Conservation (phyloP, 2,888 invertebrate genomes). For the Andrena bicolor region DNA sequence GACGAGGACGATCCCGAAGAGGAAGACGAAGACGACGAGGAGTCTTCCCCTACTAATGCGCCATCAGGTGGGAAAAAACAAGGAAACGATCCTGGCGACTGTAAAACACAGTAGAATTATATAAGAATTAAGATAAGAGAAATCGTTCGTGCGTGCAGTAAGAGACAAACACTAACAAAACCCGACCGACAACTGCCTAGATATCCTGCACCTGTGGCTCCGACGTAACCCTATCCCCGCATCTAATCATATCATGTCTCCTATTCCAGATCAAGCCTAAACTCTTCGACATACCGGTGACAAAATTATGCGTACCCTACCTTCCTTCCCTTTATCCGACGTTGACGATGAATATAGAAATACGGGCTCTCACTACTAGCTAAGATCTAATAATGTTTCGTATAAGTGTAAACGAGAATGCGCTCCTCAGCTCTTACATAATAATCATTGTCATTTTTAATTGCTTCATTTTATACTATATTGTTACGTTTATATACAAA, state of each 20-base stretch:
- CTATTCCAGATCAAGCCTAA: conserved; percentile 82
- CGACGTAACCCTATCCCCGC: conserved; percentile 65
- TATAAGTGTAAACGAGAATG: conserved; percentile 51
- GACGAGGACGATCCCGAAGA: conserved; percentile 79
- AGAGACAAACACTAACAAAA: conserved; percentile 71
- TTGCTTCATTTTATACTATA: conserved; percentile 80
- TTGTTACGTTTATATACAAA: conserved; percentile 81
- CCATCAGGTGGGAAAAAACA: conserved; percentile 84
- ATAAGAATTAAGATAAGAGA: conserved; percentile 64
- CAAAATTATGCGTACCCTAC: conserved; percentile 68
- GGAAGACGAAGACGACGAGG: conserved; percentile 87
- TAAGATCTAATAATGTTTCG: conserved; percentile 45
- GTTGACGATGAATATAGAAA: conserved; percentile 71
- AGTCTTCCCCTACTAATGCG: conserved; percentile 86
- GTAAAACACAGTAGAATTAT: conserved; percentile 89
- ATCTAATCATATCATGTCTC: conserved; percentile 81
- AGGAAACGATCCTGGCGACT: conserved; percentile 87
- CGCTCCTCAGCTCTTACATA: conserved; percentile 56
- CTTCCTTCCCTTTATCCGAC: conserved; percentile 65
- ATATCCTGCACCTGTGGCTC: conserved; percentile 71
- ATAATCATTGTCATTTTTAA: conserved; percentile 74
- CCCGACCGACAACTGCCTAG: conserved; percentile 75
- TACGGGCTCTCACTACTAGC: conserved; percentile 61
- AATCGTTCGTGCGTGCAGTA: conserved; percentile 71
- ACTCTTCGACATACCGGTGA: conserved; percentile 72